phyloP scores from a whole-genome alignment of 2,113 vertebrate species.

The Actenoides lindsayi region DNA sequence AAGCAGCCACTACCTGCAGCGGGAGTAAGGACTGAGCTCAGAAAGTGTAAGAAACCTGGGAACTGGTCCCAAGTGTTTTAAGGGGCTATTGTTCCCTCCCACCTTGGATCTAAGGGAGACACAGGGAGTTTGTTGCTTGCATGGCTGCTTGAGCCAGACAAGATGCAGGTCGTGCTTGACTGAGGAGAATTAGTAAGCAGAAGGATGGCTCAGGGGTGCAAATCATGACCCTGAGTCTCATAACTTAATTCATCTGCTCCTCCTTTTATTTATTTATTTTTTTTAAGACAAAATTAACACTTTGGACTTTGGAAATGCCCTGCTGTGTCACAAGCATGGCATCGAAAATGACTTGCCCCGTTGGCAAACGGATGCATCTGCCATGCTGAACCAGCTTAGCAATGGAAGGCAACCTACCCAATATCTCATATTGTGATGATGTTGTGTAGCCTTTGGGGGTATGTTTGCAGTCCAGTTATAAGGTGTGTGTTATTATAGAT shows the following conservation, averaged over 20 bases:
- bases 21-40: neutral
- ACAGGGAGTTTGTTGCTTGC: neutral
- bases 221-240: neutral
- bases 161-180: neutral
- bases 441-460: neutral
- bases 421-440: rapidly evolving
- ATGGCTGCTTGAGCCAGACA: neutral
- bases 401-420: neutral
- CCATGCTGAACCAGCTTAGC: neutral
- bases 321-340: neutral
- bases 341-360: neutral
- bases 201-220: neutral
- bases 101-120: neutral
- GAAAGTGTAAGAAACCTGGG: neutral
- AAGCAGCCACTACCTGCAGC: neutral
- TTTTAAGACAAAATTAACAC: neutral
- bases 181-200: neutral
- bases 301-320: neutral
- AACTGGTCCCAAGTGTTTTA: neutral
- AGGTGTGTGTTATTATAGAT: neutral
- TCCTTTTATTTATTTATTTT: neutral
- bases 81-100: neutral
- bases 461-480: neutral
- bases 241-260: neutral
- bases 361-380: neutral